These are phyloP conservation scores for Adrianichthys oophorus DNA, from an alignment of 2,797 vertebrate genomes.

Conservation along the genomic window DNA sequence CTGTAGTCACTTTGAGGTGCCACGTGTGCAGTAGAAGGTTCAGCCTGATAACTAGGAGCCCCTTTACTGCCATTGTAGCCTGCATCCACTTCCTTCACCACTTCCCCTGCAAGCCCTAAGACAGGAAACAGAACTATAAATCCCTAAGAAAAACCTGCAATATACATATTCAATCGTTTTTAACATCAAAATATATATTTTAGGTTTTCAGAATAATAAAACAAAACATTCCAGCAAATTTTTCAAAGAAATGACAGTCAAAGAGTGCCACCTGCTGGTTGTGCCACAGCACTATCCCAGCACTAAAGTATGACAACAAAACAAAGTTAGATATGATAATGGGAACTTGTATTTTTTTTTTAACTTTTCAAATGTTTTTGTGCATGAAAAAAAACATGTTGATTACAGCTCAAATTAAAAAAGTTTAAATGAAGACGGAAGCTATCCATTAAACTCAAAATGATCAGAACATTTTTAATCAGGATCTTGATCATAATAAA, in stretches of 20 bases:
- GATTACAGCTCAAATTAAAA: too few relatives aligned
- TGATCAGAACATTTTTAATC: too few relatives aligned
- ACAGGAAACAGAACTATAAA: constrained; percentile 12
- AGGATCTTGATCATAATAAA: background rate
- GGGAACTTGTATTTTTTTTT: background rate
- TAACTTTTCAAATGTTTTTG: background rate
- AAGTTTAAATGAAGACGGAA: too few relatives aligned
- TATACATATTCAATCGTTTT: background rate
- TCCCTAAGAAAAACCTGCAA: background rate
- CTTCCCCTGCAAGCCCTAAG: constrained; percentile 65
- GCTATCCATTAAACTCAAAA: too few relatives aligned
- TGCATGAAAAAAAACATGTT: too few relatives aligned
- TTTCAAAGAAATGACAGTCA: background rate
- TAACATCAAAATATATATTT: too few relatives aligned
- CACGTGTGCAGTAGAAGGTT: constrained; percentile 41
- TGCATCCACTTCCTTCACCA: constrained; percentile 63
- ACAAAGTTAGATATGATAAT: background rate
- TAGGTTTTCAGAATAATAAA: too few relatives aligned
- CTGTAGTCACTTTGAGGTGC: constrained; percentile 56
- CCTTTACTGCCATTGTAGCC: constrained; percentile 70
- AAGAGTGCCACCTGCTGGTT: constrained; percentile 55
- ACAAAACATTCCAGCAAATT: too few relatives aligned
- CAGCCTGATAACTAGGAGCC: constrained; percentile 50
- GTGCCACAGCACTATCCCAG: constrained; percentile 1
- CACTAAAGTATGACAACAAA: background rate